Conservation (phyloP, 1,140 invertebrate species). For the Ips nitidus region DNA sequence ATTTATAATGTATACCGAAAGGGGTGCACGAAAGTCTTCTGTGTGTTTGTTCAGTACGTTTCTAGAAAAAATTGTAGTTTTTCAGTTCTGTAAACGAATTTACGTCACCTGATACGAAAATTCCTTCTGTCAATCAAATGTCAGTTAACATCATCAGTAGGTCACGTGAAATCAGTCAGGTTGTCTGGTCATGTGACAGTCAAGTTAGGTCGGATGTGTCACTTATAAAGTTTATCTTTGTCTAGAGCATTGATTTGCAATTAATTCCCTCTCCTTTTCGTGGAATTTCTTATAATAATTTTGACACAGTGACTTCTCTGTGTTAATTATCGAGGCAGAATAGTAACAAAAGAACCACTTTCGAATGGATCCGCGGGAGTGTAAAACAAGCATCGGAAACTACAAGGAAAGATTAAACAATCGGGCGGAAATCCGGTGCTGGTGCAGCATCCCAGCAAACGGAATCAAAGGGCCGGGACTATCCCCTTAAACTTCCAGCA, state of each 20-base stretch:
- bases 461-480: constrained; percentile 3
- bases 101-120: too few relatives aligned
- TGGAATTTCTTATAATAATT: too few relatives aligned
- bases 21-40: constrained; percentile 36
- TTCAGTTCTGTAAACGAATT: too few relatives aligned
- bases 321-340: not conserved
- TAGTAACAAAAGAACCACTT: constrained; percentile 16
- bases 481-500: constrained; percentile 28
- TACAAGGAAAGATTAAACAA: constrained; percentile 34
- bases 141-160: too few relatives aligned
- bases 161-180: too few relatives aligned
- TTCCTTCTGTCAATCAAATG: too few relatives aligned
- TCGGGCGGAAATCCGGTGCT: constrained; percentile 27
- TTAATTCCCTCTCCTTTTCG: too few relatives aligned
- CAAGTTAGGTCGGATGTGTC: too few relatives aligned
- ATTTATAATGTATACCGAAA: constrained; percentile 41
- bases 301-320: too few relatives aligned
- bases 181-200: too few relatives aligned
- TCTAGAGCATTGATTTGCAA: too few relatives aligned
- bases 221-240: too few relatives aligned
- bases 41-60: constrained; percentile 37
- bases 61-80: constrained; percentile 29
- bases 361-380: not conserved
- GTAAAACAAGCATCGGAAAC: constrained; percentile 33
- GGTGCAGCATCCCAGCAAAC: constrained; percentile 2